phyloP scores from a whole-genome alignment of 2,888 invertebrate genomes.

The Hemaris fuciformis region DNA sequence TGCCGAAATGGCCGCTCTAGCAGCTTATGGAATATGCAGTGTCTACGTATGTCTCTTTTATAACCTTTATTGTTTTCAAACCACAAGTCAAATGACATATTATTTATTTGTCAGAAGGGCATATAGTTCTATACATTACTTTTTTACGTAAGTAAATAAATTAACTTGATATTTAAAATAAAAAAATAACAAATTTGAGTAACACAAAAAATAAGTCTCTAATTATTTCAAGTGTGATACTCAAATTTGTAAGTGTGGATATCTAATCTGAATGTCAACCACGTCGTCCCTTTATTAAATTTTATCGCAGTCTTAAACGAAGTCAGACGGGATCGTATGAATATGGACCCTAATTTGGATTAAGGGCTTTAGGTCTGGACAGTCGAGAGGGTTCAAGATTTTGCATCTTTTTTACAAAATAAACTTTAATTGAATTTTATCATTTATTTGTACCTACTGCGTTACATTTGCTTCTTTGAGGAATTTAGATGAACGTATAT shows the following conservation, averaged over 20 bases:
- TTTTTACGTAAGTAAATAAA: no score
- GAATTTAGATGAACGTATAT: neutral
- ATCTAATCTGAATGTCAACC: neutral
- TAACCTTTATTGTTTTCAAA: no score
- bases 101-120: no score
- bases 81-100: no score
- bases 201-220: no score
- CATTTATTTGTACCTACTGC: neutral
- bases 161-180: no score
- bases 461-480: neutral
- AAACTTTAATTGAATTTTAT: neutral
- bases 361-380: neutral
- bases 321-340: neutral
- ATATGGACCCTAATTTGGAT: conserved; percentile 1
- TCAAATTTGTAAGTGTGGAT: neutral
- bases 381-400: neutral
- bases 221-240: neutral
- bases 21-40: no score
- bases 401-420: no score
- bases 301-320: neutral
- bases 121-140: no score
- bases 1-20: no score
- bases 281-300: neutral
- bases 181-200: neutral
- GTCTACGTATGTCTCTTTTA: no score